Base-by-base conservation (phyloP, 1,140 invertebrate species). In the Ruditapes philippinarum region DNA sequence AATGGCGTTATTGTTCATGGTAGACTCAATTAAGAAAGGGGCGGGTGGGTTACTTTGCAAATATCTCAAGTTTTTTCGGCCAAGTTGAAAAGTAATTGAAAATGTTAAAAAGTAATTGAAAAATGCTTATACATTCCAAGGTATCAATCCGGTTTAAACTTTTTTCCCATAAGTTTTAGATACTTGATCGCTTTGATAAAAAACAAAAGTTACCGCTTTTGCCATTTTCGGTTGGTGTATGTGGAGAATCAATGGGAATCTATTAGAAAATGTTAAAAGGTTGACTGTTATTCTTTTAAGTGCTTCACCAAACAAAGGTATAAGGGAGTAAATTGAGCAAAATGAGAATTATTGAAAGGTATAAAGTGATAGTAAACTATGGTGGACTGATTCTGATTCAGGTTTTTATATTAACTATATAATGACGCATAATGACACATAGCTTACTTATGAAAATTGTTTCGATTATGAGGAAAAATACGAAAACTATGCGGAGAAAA, bases 101-200 rank as follows among this genome's bases (percentile, higher is more conserved):
- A n/a, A n/a, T n/a, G n/a, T n/a, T n/a, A n/a, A n/a, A n/a, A 38
- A 28, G 2, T 70, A 70, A 70, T 70, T 40, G 65, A 70, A 70
- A 70, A 70, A 28, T 36, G 65, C 36, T 70, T 70, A 14, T 3
- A 14, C 12, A 11, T 38, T 33, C 36, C 65, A 40, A 38, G 19
- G 38, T 70, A 70, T 70, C n/a, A n/a, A n/a, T n/a, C 65, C 38
- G 36, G 36, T 70, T 70, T 25, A 70, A 38, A 31, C 17, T 38
- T 70, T 17, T 70, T 70, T 62, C 38, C 19, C 33, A 28, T 28
- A 31, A 70, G 36, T 28, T 17, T 19, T 70, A n/a, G n/a, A n/a
- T n/a, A n/a, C n/a, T n/a, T n/a, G n/a, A n/a, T n/a, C n/a, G 36
- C 31, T 40, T 70, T 22, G 33, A 38, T 38, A 22, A 36, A 19